Conservation (phyloP, 2,888 invertebrate genomes). For the Athrips mouffetella region DNA sequence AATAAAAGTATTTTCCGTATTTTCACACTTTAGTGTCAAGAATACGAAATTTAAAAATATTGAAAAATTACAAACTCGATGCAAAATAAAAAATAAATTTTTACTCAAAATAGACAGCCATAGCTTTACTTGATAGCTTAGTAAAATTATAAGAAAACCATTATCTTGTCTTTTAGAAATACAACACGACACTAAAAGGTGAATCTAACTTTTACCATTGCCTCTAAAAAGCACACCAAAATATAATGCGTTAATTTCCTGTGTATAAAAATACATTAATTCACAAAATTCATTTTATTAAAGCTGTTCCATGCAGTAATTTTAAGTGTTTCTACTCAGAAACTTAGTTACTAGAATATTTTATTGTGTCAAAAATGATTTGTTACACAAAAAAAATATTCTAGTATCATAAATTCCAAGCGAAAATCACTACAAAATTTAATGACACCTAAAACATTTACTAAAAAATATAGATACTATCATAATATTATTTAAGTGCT, state of each 20-base stretch:
- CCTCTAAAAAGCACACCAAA: constrained; percentile 21
- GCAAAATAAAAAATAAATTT: too few relatives aligned
- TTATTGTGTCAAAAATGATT: too few relatives aligned
- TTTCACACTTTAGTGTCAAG: too few relatives aligned
- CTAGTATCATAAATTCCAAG: constrained; percentile 17
- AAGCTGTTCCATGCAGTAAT: constrained; percentile 31
- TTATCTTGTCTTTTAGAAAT: too few relatives aligned
- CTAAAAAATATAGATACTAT: constrained; percentile 15
- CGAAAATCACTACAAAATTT: constrained; percentile 21
- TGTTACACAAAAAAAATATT: neutral
- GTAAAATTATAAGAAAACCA: too few relatives aligned
- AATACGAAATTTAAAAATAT: too few relatives aligned
- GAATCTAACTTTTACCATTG: neutral
- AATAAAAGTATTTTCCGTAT: too few relatives aligned
- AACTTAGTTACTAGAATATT: too few relatives aligned
- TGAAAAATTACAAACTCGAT: too few relatives aligned
- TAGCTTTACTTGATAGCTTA: too few relatives aligned
- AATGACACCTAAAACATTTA: constrained; percentile 20
- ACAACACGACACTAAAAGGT: neutral
- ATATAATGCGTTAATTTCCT: constrained; percentile 14
- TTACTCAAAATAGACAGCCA: too few relatives aligned
- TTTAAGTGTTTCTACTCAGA: constrained; percentile 1
- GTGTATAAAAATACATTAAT: constrained; percentile 17
- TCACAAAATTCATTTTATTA: constrained; percentile 20
- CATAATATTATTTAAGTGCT: constrained; percentile 13